Evolutionary conservation across 1,140 invertebrate species (phyloP), one percentile per base, ranked within the genome.

Genomic region (Callitettix versicolor): DNA sequence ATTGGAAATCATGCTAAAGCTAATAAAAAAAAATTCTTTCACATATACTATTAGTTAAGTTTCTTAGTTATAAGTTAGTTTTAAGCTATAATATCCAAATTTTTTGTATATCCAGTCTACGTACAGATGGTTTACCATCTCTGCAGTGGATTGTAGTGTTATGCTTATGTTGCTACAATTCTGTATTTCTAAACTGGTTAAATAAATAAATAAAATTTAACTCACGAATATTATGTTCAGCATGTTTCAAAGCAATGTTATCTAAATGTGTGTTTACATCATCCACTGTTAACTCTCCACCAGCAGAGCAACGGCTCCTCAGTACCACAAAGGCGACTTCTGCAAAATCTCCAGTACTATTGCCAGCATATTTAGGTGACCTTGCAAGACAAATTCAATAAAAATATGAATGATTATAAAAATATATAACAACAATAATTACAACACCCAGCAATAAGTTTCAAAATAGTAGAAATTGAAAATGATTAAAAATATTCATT

Each of bases 211-310:
- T 14, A 20, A 46, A 9, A 22, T 4, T 41, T 14, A 49, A 56
- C 62, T 57, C 63, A 65, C 69, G 65, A 58, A 76, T 76, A 52
- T 79, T 72, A 62, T 75, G 76, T 30, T 68, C 67, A 42, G 71
- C 71, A 64, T 79, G 71, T 61, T 71, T 74, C 11, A 68, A 65
- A 7, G 85, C 80, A 48, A 92, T 78, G 33, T 71, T 70, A 67
- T 91, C 82, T 1, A 92, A 71, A 68, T 79, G 74, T 4, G 67
- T 60, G 66, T 92, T 89, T 0, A 91, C 72, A 40, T 85, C 73
- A 42, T 73, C 64, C 18, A 91, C 71, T 0, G 74, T 77, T 38
- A 86, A 64, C n/a, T 62, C 62, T 42, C 65, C 71, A 52, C 65
- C 60, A 52, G 50, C 55, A 55, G 73, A 69, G 62, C 84, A 79